Evolutionary conservation across 2,888 invertebrate species (phyloP).

Genomic region (Drosophila anomalata): DNA sequence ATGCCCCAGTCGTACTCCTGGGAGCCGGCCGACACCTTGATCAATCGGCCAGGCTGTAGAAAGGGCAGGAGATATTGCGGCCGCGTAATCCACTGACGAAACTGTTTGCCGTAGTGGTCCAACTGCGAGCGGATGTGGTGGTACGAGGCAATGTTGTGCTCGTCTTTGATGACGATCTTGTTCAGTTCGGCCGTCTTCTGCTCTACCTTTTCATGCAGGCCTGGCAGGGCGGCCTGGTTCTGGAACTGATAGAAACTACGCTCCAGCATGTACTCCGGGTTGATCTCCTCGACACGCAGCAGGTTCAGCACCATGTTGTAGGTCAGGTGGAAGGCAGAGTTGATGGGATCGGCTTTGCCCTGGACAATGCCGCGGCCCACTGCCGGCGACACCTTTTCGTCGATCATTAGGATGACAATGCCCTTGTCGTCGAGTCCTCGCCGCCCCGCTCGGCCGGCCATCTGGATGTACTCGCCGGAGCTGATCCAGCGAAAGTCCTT

Average conservation of each 20-base stretch:
- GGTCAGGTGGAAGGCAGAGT: constrained; percentile 99
- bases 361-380: constrained; percentile 91
- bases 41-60: constrained; percentile 95
- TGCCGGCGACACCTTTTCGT: constrained; percentile 95
- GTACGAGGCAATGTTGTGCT: constrained; percentile 91
- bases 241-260: constrained; percentile 99
- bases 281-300: constrained; percentile 98
- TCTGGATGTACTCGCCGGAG: constrained; percentile 99
- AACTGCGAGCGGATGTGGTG: constrained; percentile 93
- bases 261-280: constrained; percentile 99
- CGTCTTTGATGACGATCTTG: constrained; percentile 88
- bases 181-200: constrained; percentile 88
- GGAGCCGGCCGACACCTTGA: constrained; percentile 94
- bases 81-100: constrained; percentile 91
- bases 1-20: constrained; percentile 98
- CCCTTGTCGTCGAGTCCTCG: constrained; percentile 98
- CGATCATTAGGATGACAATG: constrained; percentile 99
- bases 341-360: constrained; percentile 97
- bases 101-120: constrained; percentile 89
- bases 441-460: constrained; percentile 99
- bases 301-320: constrained; percentile 99
- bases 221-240: constrained; percentile 97
- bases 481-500: constrained; percentile 96
- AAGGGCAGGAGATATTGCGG: constrained; percentile 96
- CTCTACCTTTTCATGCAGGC: constrained; percentile 89